Conservation (phyloP, 2,888 invertebrate genomes). For the Drosophila dives region DNA sequence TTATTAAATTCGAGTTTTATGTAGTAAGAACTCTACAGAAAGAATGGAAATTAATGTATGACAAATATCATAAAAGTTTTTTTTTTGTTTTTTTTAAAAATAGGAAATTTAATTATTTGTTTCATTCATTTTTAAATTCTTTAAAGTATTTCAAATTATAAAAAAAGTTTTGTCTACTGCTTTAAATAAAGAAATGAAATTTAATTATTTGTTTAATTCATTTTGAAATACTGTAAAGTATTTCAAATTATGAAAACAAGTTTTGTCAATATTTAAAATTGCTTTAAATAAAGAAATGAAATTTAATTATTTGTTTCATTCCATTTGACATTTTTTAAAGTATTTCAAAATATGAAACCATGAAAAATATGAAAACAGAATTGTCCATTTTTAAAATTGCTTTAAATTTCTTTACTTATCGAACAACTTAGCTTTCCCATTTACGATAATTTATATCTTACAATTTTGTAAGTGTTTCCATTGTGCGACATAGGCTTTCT, state of each 20-base stretch:
- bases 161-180: background rate
- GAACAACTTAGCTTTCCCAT: background rate
- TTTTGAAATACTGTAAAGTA: too few relatives aligned
- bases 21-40: too few relatives aligned
- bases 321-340: background rate
- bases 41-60: too few relatives aligned
- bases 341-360: background rate
- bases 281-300: background rate
- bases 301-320: background rate
- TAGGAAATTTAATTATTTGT: accelerated
- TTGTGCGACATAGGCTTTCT: slow-evolving; percentile 27
- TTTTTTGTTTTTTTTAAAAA: too few relatives aligned
- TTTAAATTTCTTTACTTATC: background rate
- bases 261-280: too few relatives aligned
- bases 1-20: too few relatives aligned
- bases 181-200: background rate
- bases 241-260: too few relatives aligned
- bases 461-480: slow-evolving; percentile 15
- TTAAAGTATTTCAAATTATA: background rate
- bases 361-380: background rate
- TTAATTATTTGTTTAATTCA: too few relatives aligned
- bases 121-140: background rate
- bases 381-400: background rate
- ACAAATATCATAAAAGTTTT: too few relatives aligned
- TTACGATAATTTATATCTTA: background rate